A percentile compares a stretch with the other conserved stretches of the same genome.
These are phyloP conservation scores for Macropus fuliginosus DNA, from an alignment of 2,797 vertebrate species.

Conservation along the genomic window DNA sequence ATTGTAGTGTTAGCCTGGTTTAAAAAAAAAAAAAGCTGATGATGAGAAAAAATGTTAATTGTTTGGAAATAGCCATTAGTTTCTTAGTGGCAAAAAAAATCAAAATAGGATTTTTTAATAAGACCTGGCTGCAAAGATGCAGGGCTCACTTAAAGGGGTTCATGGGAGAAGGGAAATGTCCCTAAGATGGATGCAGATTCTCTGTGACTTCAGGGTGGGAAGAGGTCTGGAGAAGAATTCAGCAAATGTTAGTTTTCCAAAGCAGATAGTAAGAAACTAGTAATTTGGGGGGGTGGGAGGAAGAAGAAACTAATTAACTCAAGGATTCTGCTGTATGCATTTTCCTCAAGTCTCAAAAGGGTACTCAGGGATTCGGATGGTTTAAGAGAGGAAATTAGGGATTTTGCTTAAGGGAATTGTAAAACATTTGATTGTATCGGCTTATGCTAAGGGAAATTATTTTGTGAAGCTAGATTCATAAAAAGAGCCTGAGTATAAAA, in stretches of 20 bases:
- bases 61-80: background rate
- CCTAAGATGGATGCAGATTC: background rate
- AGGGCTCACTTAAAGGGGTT: background rate
- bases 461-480: background rate
- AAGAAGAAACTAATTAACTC: conserved; percentile 10
- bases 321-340: background rate
- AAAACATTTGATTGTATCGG: background rate
- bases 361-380: background rate
- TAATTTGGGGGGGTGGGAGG: background rate
- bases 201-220: background rate
- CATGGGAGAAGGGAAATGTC: background rate
- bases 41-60: conserved; percentile 6
- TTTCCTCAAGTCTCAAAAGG: background rate
- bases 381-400: conserved; percentile 18
- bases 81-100: background rate
- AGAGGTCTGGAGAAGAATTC: background rate
- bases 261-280: conserved; percentile 5
- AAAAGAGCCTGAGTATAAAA: conserved; percentile 3
- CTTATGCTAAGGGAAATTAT: background rate
- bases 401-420: conserved; percentile 11
- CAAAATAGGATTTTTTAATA: background rate
- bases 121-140: background rate
- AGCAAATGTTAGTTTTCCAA: background rate
- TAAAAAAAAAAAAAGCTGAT: background rate
- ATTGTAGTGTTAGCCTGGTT: background rate